These are phyloP conservation scores for Laothoe populi DNA, from an alignment of 2,888 invertebrate genomes.

Conservation along the genomic window DNA sequence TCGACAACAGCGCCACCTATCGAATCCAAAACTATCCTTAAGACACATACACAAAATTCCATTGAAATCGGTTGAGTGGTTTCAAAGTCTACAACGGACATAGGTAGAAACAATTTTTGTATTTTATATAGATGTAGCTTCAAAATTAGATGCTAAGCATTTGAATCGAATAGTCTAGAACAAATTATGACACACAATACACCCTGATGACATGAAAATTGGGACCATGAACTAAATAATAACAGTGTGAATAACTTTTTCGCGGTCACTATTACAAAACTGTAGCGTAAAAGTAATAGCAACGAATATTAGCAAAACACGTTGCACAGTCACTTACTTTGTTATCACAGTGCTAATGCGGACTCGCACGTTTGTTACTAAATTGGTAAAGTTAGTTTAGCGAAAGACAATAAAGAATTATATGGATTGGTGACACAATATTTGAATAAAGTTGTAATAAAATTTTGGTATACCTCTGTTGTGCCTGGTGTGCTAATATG, in stretches of 20 bases:
- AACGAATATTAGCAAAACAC: constrained; percentile 30
- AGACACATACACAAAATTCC: too few species aligned
- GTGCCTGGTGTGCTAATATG: too few species aligned
- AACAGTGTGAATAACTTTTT: constrained; percentile 32
- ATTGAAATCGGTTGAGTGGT: too few species aligned
- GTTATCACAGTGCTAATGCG: constrained; percentile 30
- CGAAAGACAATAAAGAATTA: neutral
- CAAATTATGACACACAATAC: neutral
- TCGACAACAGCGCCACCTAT: too few species aligned
- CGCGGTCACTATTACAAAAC: constrained; percentile 35
- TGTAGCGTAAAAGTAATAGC: constrained; percentile 31
- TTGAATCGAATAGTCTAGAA: neutral
- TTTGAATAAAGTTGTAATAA: neutral
- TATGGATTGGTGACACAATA: too few species aligned
- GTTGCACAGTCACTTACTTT: constrained; percentile 29
- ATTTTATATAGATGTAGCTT: neutral
- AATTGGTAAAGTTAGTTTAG: neutral
- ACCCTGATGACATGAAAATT: constrained; percentile 15
- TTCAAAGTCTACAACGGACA: neutral
- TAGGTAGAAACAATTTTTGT: neutral
- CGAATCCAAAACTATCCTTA: too few species aligned
- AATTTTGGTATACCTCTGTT: too few species aligned
- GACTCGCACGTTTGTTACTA: constrained; percentile 30
- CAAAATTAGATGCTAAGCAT: neutral
- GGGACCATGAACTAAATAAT: constrained; percentile 26